Evolutionary conservation across 2,113 vertebrate species (phyloP), one percentile per base, ranked within the genome.

Genomic region (Cyanoderma ruficeps): DNA sequence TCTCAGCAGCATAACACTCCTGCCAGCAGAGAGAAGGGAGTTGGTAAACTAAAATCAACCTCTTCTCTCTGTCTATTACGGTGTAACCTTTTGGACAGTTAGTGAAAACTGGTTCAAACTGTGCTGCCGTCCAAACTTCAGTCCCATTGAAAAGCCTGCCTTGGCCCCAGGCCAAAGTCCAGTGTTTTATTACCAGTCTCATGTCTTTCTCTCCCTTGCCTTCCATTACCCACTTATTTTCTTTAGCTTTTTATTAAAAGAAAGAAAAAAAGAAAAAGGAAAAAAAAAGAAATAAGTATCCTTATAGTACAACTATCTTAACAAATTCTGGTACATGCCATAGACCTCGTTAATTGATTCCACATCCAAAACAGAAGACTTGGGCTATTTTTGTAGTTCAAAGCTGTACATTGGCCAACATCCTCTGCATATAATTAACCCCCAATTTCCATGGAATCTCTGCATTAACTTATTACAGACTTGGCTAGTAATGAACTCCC

Each of bases 321-420:
- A 79, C 44, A 85, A 93, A 90, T 83, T 77, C 80, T 83, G 78
- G 79, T 92, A 61, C 31, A 19, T 60, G 64, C 75, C 65, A 21
- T 52, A 74, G 93, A 97, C 96, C 87, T 94, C 4, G 14, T 96
- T 97, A 89, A 90, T 94, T 96, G 97, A 97, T 95, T 95, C 93
- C 94, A 93, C 87, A 94, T 96, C 87, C 93, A 68, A 96, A 95
- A 94, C 52, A 47, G 75, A 90, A 91, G 76, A 77, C 68, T 85
- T 76, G 91, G 95, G 77, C 95, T 90, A 93, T 95, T 96, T 94
- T 91, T 87, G 95, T 96, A 91, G 78, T 93, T 95, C 93, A 94
- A 76, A 95, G 88, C 91, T 90, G 77, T 61, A 80, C 61, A 80
- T 85, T 75, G 70, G 78, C 92, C 74, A 80, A 86, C 70, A 92